Evolutionary conservation across 2,888 invertebrate genomes (phyloP).

Genomic region (Drosophila anceps): DNA sequence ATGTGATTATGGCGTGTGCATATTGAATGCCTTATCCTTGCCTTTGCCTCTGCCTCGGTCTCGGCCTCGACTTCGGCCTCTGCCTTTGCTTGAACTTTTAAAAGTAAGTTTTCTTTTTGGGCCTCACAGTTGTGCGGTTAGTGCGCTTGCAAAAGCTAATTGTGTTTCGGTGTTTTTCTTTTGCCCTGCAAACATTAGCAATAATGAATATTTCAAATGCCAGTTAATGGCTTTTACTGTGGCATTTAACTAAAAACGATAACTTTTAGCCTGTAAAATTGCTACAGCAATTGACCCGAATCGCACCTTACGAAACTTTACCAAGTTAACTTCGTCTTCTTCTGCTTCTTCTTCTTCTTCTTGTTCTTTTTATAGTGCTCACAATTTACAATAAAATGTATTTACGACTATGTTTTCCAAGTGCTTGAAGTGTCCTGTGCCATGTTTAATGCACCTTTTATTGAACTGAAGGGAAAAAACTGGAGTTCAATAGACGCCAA

Average conservation of each 20-base stretch:
- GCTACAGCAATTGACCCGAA: conserved; percentile 48
- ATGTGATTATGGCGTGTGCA: conserved; percentile 82
- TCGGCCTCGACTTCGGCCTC: too few species aligned
- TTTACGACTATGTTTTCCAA: conserved; percentile 77
- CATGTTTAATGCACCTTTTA: conserved; percentile 78
- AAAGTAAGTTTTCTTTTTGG: conserved; percentile 47
- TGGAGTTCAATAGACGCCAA: conserved; percentile 72
- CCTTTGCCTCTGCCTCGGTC: conserved; percentile 1
- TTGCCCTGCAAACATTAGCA: conserved; percentile 44
- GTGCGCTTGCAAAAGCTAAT: conserved; percentile 49
- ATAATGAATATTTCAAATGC: conserved; percentile 70
- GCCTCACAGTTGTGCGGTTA: conserved; percentile 42
- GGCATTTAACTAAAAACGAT: conserved; percentile 29
- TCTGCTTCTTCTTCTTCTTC: too few species aligned
- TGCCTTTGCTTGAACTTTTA: conserved; percentile 54
- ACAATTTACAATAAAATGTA: conserved; percentile 79
- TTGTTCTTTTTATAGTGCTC: conserved; percentile 52
- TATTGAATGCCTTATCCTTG: conserved; percentile 69
- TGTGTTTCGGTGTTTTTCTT: conserved; percentile 32
- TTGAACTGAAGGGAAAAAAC: conserved; percentile 72
- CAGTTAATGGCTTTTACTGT: conserved; percentile 51
- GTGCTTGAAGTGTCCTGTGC: conserved; percentile 56
- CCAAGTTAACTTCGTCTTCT: not conserved
- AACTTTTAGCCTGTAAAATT: conserved; percentile 31
- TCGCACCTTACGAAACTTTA: not conserved